These are phyloP conservation scores for Lasiurus borealis DNA, from an alignment of 2,113 vertebrate species.

Conservation along the genomic window DNA sequence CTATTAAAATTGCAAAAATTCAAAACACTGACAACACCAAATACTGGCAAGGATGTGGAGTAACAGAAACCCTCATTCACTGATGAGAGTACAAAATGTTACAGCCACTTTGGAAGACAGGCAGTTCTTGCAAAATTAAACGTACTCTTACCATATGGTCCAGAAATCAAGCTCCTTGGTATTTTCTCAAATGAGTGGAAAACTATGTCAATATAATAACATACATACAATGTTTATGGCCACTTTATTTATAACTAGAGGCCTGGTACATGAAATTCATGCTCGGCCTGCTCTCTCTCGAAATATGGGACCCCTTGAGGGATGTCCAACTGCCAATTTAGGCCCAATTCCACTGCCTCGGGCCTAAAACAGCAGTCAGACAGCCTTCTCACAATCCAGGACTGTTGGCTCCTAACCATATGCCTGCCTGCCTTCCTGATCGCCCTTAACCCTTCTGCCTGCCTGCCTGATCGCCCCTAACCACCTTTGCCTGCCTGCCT, in stretches of 20 bases:
- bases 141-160: background rate
- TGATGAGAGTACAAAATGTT: background rate
- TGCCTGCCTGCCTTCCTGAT: too few relatives aligned
- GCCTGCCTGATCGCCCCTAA: too few relatives aligned
- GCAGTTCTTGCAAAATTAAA: constrained; percentile 12
- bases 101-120: background rate
- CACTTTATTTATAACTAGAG: background rate
- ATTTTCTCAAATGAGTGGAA: background rate
- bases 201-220: background rate
- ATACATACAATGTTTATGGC: background rate
- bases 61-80: background rate
- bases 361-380: too few relatives aligned
- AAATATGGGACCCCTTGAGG: too few relatives aligned
- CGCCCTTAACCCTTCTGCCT: too few relatives aligned
- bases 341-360: too few relatives aligned
- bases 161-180: background rate
- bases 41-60: background rate
- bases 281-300: too few relatives aligned
- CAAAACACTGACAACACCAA: background rate
- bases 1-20: background rate
- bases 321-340: too few relatives aligned
- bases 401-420: too few relatives aligned
- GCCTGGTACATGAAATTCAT: too few relatives aligned
- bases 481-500: too few relatives aligned
- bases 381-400: too few relatives aligned